These are phyloP conservation scores for Elegia similella DNA, from an alignment of 2,888 invertebrate species.

Conservation along the genomic window DNA sequence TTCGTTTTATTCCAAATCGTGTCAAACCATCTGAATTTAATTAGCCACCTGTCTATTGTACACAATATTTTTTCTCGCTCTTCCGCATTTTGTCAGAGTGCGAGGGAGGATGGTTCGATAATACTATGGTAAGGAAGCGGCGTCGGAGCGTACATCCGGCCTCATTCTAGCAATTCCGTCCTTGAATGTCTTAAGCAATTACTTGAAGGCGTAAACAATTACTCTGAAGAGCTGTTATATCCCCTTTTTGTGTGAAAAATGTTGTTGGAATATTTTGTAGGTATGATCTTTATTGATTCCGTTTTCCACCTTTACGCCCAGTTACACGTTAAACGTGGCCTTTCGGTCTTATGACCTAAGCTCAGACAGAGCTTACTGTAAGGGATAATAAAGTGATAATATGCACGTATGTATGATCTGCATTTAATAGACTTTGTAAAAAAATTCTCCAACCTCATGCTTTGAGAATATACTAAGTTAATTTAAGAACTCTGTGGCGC, in stretches of 20 bases:
- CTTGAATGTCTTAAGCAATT: slow-evolving; percentile 56
- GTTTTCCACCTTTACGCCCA: no score
- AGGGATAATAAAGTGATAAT: no score
- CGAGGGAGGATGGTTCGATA: slow-evolving; percentile 27
- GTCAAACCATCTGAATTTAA: slow-evolving; percentile 65
- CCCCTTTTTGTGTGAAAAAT: background rate
- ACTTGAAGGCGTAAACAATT: slow-evolving; percentile 52
- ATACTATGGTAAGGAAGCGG: slow-evolving; percentile 53
- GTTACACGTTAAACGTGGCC: no score
- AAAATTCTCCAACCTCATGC: no score
- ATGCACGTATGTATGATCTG: no score
- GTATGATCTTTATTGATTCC: no score
- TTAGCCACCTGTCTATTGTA: slow-evolving; percentile 59
- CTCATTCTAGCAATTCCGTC: slow-evolving; percentile 51
- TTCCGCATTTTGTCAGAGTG: slow-evolving; percentile 36
- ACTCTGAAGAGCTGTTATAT: background rate
- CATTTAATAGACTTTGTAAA: no score
- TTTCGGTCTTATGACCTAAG: no score
- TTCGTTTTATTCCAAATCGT: slow-evolving; percentile 48
- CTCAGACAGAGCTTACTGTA: no score
- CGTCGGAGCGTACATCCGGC: slow-evolving; percentile 66
- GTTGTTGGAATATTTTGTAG: background rate
- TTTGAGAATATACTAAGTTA: no score
- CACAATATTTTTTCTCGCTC: slow-evolving; percentile 26
- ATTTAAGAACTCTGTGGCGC: no score